phyloP scores from a whole-genome alignment of 2,113 vertebrate species.

The Dendropsophus ebraccatus region DNA sequence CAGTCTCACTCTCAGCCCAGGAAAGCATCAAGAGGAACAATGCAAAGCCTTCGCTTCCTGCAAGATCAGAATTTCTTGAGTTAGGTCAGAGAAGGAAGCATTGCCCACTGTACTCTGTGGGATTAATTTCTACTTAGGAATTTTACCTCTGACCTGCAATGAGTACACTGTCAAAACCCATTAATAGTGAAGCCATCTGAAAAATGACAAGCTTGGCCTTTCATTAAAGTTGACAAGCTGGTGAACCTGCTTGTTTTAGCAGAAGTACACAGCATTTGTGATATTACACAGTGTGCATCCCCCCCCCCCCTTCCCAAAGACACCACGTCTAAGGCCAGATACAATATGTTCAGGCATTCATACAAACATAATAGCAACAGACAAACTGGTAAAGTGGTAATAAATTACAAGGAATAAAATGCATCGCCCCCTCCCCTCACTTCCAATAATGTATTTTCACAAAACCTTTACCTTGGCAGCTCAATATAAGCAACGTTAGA shows the following conservation, averaged over 20 bases:
- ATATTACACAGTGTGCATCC: not conserved
- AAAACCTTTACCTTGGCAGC: constrained; percentile 58
- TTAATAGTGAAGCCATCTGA: constrained; percentile 47
- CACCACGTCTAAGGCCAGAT: constrained; percentile 7
- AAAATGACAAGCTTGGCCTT: constrained; percentile 49
- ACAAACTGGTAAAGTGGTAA: not conserved
- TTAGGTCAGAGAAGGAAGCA: constrained; percentile 44
- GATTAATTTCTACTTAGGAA: constrained; percentile 52
- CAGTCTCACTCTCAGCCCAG: not conserved
- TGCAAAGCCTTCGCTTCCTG: constrained; percentile 18
- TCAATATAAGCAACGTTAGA: constrained; percentile 50
- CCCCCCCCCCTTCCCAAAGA: not conserved
- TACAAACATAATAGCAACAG: constrained; percentile 40
- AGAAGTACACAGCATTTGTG: not conserved
- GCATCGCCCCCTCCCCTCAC: not conserved
- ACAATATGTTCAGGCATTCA: constrained; percentile 53
- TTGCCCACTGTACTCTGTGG: constrained; percentile 35
- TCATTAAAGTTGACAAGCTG: constrained; percentile 47
- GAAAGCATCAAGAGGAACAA: not conserved
- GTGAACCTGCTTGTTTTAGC: constrained; percentile 38
- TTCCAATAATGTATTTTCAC: constrained; percentile 55
- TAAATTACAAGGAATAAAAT: constrained; percentile 10
- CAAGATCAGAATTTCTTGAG: constrained; percentile 15
- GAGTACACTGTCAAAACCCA: constrained; percentile 48
- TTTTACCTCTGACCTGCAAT: constrained; percentile 48